Evolutionary conservation across 2,888 invertebrate genomes (phyloP), one percentile per base, ranked within the genome.

Genomic region (Petrophora chlorosata): DNA sequence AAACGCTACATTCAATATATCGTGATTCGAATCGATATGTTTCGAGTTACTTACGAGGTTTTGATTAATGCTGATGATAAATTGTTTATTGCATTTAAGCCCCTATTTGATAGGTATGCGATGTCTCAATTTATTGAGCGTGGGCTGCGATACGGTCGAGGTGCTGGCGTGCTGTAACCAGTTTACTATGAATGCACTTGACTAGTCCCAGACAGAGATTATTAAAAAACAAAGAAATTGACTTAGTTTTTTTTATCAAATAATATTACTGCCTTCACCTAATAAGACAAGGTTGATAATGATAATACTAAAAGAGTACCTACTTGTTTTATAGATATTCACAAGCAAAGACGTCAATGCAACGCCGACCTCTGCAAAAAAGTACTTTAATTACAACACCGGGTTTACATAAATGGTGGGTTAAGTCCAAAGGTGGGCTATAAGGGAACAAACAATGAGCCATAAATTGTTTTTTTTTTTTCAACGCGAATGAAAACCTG

Each of bases 71-170:
- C 45, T 48, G 55, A 61, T 59, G 67, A 67, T 64, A 65, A 66
- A 67, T 63, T 47, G 53, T 65, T 62, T 61, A 60, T 53, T 56
- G 55, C 57, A 16, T 54, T 51, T 38, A 56, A 56, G 51, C 56
- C 50, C 54, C 53, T 52, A 58, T 63, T 63, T 59, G 64, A 67
- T 67, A 65, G 58, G 52, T 56, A 54, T 58, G 58, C 61, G 61
- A 61, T 59, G 63, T 65, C 64, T 71, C 69, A 65, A 69, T 72
- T 64, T 63, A 65, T 57, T 49, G 60, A 56, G 67, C 64, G 65
- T 64, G 58, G 63, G 62, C 50, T 26, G 61, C 44, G 42, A 56
- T 55, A 50, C 44, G 47, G 23, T 7, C 12, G 46, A 41, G 34
- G 26, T 32, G 46, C 36, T 35, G 30, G 30, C 29, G 25, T 41